Conservation (phyloP, 2,797 vertebrate genomes). For the Acrocephalus scirpaceus region DNA sequence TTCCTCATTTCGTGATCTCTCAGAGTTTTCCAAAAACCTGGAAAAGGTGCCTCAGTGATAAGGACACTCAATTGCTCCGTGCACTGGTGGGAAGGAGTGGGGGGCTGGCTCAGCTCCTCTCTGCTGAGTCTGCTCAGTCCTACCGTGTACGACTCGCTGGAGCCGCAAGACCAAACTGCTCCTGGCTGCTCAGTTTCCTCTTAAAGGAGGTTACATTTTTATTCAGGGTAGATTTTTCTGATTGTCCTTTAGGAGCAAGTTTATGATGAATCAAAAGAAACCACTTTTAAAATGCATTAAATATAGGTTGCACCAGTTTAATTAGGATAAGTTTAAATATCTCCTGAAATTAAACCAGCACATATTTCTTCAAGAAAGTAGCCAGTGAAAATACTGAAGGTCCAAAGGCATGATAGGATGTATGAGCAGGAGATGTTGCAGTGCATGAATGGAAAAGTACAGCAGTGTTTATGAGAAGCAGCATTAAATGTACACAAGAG, state of each 20-base stretch:
- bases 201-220: neutral
- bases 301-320: neutral
- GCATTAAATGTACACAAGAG: neutral
- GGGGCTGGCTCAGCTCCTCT: neutral
- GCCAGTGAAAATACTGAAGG: neutral
- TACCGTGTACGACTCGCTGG: neutral
- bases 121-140: neutral
- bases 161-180: neutral
- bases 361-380: neutral
- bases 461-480: neutral
- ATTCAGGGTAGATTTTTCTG: neutral
- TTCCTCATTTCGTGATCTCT: neutral
- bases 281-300: neutral
- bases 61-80: fast-evolving
- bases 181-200: neutral
- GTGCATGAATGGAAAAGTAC: neutral
- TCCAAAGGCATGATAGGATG: fast-evolving
- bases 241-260: neutral
- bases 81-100: neutral
- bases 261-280: neutral
- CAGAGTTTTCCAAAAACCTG: neutral
- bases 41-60: neutral
- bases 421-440: neutral
- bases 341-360: neutral
- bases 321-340: neutral